Conservation (phyloP, 2,888 invertebrate species). For the Drosophila prostipennis region DNA sequence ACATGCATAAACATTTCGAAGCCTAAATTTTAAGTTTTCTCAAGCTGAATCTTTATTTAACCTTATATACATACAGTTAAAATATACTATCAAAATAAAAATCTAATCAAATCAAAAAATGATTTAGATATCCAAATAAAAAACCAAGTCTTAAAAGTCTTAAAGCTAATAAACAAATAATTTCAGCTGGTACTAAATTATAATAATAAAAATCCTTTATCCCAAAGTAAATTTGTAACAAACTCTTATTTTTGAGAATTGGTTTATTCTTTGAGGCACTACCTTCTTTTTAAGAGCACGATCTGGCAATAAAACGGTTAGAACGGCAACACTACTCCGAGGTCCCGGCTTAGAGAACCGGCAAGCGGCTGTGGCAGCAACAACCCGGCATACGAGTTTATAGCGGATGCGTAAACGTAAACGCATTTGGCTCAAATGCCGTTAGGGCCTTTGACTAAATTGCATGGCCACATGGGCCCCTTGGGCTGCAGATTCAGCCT, state of each 20-base stretch:
- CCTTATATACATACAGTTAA: too few species aligned
- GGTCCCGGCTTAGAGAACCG: conserved; percentile 24
- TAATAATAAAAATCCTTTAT: too few species aligned
- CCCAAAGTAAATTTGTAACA: neutral
- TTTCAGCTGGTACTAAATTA: too few species aligned
- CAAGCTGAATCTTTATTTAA: too few species aligned
- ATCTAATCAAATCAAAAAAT: too few species aligned
- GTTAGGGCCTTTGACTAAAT: conserved; percentile 82
- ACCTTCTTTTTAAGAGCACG: neutral
- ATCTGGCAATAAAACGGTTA: neutral
- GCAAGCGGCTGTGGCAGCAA: conserved; percentile 19
- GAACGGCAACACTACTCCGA: conserved; percentile 12
- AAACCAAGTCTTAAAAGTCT: too few species aligned
- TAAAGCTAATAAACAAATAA: too few species aligned
- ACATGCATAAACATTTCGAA: too few species aligned
- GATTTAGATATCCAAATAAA: too few species aligned
- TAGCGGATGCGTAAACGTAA: conserved; percentile 84
- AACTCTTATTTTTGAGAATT: too few species aligned
- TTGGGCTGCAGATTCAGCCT: conserved; percentile 52
- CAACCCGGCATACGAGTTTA: conserved; percentile 80
- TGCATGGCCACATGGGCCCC: conserved; percentile 76
- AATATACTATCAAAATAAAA: too few species aligned
- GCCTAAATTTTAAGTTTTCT: too few species aligned
- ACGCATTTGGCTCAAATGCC: conserved; percentile 83
- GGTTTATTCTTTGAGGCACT: neutral